Evolutionary conservation across 2,888 invertebrate species (phyloP).

Genomic region (Junonia oenone): DNA sequence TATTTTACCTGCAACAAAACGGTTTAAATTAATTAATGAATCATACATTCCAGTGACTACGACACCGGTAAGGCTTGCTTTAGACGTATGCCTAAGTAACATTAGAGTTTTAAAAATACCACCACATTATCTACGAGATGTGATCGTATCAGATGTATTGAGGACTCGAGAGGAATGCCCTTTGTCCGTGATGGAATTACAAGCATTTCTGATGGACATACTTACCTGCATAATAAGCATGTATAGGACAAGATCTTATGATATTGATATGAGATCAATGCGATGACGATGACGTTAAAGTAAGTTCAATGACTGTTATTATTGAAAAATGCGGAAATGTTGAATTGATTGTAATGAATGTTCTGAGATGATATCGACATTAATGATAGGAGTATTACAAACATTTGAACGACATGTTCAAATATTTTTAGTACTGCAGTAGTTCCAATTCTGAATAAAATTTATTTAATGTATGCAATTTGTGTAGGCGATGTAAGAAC

Average conservation of each 20-base stretch:
- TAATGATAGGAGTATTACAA: too few relatives aligned
- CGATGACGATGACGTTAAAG: not conserved
- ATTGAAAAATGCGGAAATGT: not conserved
- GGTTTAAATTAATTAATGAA: not conserved
- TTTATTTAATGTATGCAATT: too few relatives aligned
- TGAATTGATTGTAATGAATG: not conserved
- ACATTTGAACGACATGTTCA: too few relatives aligned
- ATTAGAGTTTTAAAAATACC: not conserved
- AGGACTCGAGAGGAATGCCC: not conserved
- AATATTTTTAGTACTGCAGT: too few relatives aligned
- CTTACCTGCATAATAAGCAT: not conserved
- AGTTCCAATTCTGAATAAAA: too few relatives aligned
- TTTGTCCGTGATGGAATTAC: not conserved
- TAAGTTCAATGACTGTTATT: not conserved
- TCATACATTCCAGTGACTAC: not conserved
- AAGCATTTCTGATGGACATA: not conserved
- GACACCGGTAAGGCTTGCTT: not conserved
- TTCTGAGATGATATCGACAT: too few relatives aligned
- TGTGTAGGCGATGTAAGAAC: too few relatives aligned
- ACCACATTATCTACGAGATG: not conserved
- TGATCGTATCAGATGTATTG: not conserved
- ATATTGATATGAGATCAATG: not conserved
- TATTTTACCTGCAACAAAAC: slow-evolving; percentile 16
- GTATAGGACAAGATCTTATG: not conserved
- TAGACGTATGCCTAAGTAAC: not conserved